Evolutionary conservation across 2,797 vertebrate species (phyloP), one percentile per base, ranked within the genome.

Genomic region (Clangula hyemalis): DNA sequence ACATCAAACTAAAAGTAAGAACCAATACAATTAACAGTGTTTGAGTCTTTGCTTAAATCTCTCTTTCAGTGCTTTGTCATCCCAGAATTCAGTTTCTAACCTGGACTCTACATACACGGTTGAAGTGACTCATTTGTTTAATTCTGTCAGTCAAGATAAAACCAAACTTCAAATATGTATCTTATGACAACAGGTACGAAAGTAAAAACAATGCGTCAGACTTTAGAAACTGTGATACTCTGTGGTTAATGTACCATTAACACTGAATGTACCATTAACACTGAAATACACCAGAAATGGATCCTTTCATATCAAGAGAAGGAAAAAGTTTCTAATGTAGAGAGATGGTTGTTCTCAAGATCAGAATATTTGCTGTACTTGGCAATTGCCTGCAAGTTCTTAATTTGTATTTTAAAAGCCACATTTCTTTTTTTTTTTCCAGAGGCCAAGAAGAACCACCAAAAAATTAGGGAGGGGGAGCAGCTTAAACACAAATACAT

Each of bases 391-490:
- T 91, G 21, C 62, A 90, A 84, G 74, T 77, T 86, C 76, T 81
- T 89, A 6, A 85, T 72, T 93, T 71, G 47, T 88, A 84, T 78
- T 86, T 91, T 82, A 79, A 90, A 94, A 91, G 53, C 38, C 64
- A 49, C 43, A n/a, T 68, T 84, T 71, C 41, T 92, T 89, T 93
- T 93, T 92, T 89, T 93, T 93, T 93, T 93, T 94, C 72, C 56
- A 86, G 28, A 41, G 30, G 56, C 76, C 83, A 96, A 89, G 61
- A 90, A 80, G 14, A 53, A 82, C 27, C 38, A 87, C 45, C 28
- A 54, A 82, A 87, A 93, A 76, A 51, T 10, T 10, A 68, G 20
- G 6, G 15, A 13, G 28, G 89, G 12, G 2, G 93, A 90, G 25
- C 57, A 87, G 39, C 28, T 95, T 91, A 90, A 86, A 73, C 25